Percentiles rank a stretch among this genome's conserved stretches.
Conservation (phyloP, 1,140 invertebrate species). For the Brachionus manjavacas region DNA sequence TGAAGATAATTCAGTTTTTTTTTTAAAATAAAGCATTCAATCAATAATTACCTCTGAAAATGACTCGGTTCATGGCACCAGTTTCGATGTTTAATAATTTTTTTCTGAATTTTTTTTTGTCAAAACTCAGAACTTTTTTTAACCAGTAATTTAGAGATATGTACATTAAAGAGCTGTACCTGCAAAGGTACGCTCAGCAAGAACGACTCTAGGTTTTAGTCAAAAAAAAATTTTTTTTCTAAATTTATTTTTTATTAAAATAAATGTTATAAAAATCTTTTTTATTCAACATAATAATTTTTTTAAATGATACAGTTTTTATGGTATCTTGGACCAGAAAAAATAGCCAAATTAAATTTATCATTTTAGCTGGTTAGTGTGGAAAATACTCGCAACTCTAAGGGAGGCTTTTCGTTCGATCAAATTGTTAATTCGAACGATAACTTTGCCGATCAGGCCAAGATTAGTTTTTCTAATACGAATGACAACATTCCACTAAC, state of each 20-base stretch:
- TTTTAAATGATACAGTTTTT: not conserved
- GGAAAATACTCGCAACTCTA: slow-evolving; percentile 25
- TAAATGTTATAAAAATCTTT: not conserved
- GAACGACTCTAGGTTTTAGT: not conserved
- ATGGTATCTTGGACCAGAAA: not conserved
- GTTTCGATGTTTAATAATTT: not conserved
- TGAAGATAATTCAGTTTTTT: no score
- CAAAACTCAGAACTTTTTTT: not conserved
- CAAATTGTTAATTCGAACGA: not conserved
- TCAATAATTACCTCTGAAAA: not conserved
- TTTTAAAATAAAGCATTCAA: no score
- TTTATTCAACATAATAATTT: not conserved
- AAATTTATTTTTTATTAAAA: not conserved
- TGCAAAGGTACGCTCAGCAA: not conserved
- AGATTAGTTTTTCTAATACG: not conserved
- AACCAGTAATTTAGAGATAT: not conserved
- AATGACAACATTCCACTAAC: not conserved
- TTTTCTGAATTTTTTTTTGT: not conserved
- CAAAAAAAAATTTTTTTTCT: not conserved
- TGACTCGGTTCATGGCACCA: not conserved
- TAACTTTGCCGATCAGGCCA: not conserved
- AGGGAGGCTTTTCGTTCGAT: slow-evolving; percentile 15
- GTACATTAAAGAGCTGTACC: not conserved
- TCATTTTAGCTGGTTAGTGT: slow-evolving; percentile 25
- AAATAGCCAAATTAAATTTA: not conserved